Evolutionary conservation across 2,113 vertebrate species (phyloP).

Genomic region (Salminus brasiliensis): DNA sequence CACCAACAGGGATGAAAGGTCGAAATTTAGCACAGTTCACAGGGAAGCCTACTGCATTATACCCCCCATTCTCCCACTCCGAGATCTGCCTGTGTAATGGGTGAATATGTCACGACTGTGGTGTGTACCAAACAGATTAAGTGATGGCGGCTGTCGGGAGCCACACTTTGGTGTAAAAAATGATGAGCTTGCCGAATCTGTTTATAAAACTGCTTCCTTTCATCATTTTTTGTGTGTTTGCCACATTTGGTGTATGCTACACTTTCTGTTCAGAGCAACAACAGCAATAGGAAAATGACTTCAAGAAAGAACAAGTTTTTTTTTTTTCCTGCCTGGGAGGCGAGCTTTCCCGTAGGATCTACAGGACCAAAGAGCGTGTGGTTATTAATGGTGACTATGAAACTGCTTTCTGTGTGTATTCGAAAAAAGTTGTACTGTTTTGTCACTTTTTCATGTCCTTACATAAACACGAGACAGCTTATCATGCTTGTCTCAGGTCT

Average conservation of each 20-base stretch:
- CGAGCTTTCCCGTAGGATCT: not conserved
- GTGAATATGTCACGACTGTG: slow-evolving; percentile 74
- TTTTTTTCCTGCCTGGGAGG: not conserved
- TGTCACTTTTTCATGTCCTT: slow-evolving; percentile 21
- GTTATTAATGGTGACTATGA: slow-evolving; percentile 36
- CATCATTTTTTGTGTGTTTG: slow-evolving; percentile 63
- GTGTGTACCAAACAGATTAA: slow-evolving; percentile 74
- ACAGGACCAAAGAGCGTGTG: slow-evolving; percentile 32
- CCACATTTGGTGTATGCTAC: slow-evolving; percentile 61
- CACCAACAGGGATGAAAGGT: slow-evolving; percentile 76
- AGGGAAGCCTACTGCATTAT: slow-evolving; percentile 63
- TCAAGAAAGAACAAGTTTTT: slow-evolving; percentile 1
- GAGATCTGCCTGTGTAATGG: slow-evolving; percentile 66
- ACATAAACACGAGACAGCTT: slow-evolving; percentile 18
- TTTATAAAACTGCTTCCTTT: slow-evolving; percentile 76
- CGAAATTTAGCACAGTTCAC: slow-evolving; percentile 72
- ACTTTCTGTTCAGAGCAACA: slow-evolving; percentile 63
- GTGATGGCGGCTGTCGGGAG: slow-evolving; percentile 70
- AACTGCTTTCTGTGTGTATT: slow-evolving; percentile 10
- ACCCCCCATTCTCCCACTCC: slow-evolving; percentile 56
- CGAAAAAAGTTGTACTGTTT: not conserved
- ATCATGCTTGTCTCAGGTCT: not conserved
- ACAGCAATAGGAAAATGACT: slow-evolving; percentile 60
- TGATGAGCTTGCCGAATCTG: slow-evolving; percentile 65
- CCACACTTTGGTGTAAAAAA: slow-evolving; percentile 64